Evolutionary conservation across 2,113 vertebrate genomes (phyloP).

Genomic region (Pimephales promelas): DNA sequence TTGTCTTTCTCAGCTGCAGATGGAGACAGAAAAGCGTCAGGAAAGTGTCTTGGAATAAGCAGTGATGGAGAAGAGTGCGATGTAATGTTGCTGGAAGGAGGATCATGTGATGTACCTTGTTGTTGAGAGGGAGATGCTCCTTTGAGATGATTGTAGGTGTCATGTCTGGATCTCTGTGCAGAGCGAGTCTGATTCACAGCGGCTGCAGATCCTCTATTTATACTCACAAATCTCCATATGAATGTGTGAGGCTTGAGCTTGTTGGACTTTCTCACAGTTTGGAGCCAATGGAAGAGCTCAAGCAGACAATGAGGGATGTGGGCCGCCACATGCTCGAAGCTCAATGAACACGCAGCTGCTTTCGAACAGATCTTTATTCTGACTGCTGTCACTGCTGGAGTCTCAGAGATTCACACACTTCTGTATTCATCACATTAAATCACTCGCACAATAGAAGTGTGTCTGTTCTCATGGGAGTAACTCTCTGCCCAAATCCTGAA

Average conservation of each 20-base stretch:
- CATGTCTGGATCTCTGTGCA: conserved; percentile 67
- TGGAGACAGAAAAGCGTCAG: conserved; percentile 12
- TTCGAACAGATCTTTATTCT: not conserved
- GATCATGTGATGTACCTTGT: conserved; percentile 64
- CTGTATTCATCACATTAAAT: conserved; percentile 47
- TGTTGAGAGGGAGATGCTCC: conserved; percentile 62
- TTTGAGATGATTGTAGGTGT: conserved; percentile 66
- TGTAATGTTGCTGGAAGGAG: conserved; percentile 1
- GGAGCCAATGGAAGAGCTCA: conserved; percentile 68
- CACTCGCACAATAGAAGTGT: conserved; percentile 54
- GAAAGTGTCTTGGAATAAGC: not conserved
- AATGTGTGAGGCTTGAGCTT: conserved; percentile 73
- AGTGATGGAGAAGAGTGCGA: not conserved
- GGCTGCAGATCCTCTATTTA: conserved; percentile 70
- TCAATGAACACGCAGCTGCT: not conserved
- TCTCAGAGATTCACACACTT: conserved; percentile 13
- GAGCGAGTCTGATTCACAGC: conserved; percentile 65
- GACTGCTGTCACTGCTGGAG: not conserved
- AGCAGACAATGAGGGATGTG: conserved; percentile 50
- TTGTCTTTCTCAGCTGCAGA: conserved; percentile 57
- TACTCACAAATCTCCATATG: conserved; percentile 74
- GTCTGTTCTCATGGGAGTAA: conserved; percentile 42
- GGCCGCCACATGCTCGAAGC: conserved; percentile 49
- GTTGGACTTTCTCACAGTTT: conserved; percentile 74
- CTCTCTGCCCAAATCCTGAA: not conserved